Evolutionary conservation across 1,140 invertebrate species (phyloP).

Genomic region (Papilio glaucus): DNA sequence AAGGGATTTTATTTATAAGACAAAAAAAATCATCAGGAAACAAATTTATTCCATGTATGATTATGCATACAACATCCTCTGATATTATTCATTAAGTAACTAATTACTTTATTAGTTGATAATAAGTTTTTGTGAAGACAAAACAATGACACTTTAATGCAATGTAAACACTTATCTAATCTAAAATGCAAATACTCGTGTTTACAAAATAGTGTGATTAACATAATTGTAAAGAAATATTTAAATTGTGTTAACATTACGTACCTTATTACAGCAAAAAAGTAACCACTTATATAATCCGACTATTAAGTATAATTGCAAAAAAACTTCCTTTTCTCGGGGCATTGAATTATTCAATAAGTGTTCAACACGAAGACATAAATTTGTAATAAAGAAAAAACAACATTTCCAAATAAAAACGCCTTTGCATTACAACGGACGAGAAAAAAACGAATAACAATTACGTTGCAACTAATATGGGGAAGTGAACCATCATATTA

Average conservation of each 20-base stretch:
- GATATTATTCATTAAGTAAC: too few species aligned
- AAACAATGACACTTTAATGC: too few species aligned
- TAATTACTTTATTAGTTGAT: too few species aligned
- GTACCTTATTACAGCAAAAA: slow-evolving; percentile 1
- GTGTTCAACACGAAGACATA: neutral
- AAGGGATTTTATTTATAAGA: too few species aligned
- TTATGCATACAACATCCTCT: too few species aligned
- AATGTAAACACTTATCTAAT: too few species aligned
- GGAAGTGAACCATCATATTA: too few species aligned
- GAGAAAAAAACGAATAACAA: neutral
- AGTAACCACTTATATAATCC: neutral
- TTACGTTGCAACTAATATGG: neutral
- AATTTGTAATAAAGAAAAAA: neutral
- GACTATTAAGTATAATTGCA: neutral
- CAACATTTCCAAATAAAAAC: neutral
- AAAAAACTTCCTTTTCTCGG: neutral
- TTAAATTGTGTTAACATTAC: neutral
- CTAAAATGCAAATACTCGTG: too few species aligned
- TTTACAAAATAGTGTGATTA: neutral
- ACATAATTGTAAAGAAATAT: neutral
- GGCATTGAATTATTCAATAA: slow-evolving; percentile 10
- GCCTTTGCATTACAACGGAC: neutral
- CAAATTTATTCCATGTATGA: too few species aligned
- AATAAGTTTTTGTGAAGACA: too few species aligned
- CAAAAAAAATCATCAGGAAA: too few species aligned